Evolutionary conservation across 2,888 invertebrate genomes (phyloP).

Genomic region (Netelia fuscicornis): DNA sequence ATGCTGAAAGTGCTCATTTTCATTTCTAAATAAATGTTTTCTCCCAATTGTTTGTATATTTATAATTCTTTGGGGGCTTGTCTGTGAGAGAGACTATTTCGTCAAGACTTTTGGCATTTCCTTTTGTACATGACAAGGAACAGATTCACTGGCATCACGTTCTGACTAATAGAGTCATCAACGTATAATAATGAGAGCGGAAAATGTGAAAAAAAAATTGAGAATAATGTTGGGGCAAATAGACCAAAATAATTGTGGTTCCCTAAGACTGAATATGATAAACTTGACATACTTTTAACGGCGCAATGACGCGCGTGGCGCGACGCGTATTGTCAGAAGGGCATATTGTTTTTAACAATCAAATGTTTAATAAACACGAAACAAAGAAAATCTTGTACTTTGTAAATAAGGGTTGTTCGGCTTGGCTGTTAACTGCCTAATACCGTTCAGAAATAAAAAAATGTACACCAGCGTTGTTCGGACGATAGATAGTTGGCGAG

Average conservation of each 20-base stretch:
- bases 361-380: conserved; percentile 16
- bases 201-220: neutral
- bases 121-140: neutral
- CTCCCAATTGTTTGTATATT: conserved; percentile 24
- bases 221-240: conserved; percentile 6
- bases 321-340: conserved; percentile 16
- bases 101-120: conserved; percentile 5
- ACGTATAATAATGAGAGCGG: neutral
- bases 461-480: conserved; percentile 51
- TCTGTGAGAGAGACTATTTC: conserved; percentile 18
- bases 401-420: conserved; percentile 42
- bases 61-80: neutral
- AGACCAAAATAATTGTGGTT: conserved; percentile 26
- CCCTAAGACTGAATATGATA: neutral
- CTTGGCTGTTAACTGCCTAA: conserved; percentile 22
- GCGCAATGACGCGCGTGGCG: conserved; percentile 6
- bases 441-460: conserved; percentile 22
- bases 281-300: conserved; percentile 20
- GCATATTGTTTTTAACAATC: conserved; percentile 45
- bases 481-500: conserved; percentile 20
- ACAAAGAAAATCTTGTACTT: conserved; percentile 28
- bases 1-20: neutral
- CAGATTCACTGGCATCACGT: conserved; percentile 20
- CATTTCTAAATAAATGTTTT: neutral
- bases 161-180: neutral